A percentile compares a stretch with the other conserved stretches of the same genome.
Conservation (phyloP, 2,797 vertebrate genomes). For the Ctenopoma multispine region DNA sequence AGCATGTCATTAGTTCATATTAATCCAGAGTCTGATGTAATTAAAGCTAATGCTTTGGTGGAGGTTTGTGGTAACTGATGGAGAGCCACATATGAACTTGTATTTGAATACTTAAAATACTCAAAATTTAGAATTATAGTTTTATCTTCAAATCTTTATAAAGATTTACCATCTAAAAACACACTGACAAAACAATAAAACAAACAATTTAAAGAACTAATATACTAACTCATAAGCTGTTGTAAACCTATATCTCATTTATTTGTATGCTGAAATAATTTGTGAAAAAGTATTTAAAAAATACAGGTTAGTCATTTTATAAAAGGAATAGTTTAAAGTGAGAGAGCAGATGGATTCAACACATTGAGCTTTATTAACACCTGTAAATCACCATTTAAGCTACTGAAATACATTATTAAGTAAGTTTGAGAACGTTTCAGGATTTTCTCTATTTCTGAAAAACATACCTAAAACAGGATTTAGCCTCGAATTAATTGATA, state of each 20-base stretch:
- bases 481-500: no score
- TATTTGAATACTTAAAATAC: conserved; percentile 25
- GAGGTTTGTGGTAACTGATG: conserved; percentile 52
- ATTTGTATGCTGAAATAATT: conserved; percentile 19
- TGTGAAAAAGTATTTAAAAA: conserved; percentile 9
- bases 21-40: conserved; percentile 45
- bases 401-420: conserved; percentile 19
- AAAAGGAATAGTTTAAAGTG: conserved; percentile 47
- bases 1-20: conserved; percentile 63
- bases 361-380: conserved; percentile 49
- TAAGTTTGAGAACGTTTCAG: no score
- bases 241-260: conserved; percentile 34
- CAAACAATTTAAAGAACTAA: no score
- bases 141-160: no score
- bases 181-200: conserved; percentile 5
- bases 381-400: conserved; percentile 49
- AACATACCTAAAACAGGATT: no score
- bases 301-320: conserved; percentile 20
- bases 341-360: conserved; percentile 31
- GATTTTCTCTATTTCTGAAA: no score
- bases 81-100: conserved; percentile 28
- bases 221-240: conserved; percentile 46
- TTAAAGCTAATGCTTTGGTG: conserved; percentile 61
- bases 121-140: conserved; percentile 36
- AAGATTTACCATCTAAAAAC: not conserved